Evolutionary conservation across 2,888 invertebrate genomes (phyloP).

Genomic region (Penaeus monodon): DNA sequence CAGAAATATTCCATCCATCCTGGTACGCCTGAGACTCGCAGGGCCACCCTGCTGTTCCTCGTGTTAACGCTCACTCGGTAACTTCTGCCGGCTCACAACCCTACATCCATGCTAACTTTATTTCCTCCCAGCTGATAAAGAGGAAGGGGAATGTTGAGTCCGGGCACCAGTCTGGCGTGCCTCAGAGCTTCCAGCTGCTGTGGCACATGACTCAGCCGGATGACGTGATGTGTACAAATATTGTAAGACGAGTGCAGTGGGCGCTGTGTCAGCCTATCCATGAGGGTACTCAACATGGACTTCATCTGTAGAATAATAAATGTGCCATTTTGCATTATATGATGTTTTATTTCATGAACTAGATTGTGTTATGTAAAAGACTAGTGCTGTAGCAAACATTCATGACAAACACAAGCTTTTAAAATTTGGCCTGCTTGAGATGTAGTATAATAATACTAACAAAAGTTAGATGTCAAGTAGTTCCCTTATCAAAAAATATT

Average conservation of each 20-base stretch:
- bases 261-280: slow-evolving; percentile 62
- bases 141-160: slow-evolving; percentile 53
- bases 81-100: slow-evolving; percentile 46
- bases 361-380: neutral
- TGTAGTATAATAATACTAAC: neutral
- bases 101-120: slow-evolving; percentile 43
- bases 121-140: slow-evolving; percentile 42
- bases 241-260: slow-evolving; percentile 62
- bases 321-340: slow-evolving; percentile 61
- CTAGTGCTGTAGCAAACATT: neutral
- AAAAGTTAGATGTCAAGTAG: slow-evolving; percentile 2
- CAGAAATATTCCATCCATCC: slow-evolving; percentile 62
- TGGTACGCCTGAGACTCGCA: slow-evolving; percentile 58
- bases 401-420: neutral
- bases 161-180: slow-evolving; percentile 59
- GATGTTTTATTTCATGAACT: slow-evolving; percentile 30
- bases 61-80: slow-evolving; percentile 52
- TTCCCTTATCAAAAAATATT: neutral
- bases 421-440: neutral
- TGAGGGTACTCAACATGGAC: slow-evolving; percentile 63
- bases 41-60: slow-evolving; percentile 42
- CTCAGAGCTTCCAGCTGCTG: slow-evolving; percentile 60
- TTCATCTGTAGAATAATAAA: slow-evolving; percentile 64
- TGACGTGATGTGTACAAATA: slow-evolving; percentile 62
- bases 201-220: slow-evolving; percentile 60